Evolutionary conservation across 2,113 vertebrate genomes (phyloP).

Genomic region (Notarius quadriscutis): DNA sequence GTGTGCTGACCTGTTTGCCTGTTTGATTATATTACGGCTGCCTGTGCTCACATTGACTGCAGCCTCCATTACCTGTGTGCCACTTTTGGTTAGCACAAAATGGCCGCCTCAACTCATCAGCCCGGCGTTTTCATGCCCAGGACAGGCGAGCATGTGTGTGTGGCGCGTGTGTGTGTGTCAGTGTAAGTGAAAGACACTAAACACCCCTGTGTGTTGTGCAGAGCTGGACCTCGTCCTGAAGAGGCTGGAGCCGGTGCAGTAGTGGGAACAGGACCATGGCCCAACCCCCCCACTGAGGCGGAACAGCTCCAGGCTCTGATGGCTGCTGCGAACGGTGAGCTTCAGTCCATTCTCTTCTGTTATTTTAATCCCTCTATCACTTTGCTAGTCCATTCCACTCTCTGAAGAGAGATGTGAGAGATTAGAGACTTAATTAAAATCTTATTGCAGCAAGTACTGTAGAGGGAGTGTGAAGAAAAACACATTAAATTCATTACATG

Average conservation of each 20-base stretch:
- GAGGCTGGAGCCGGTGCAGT: conserved; percentile 58
- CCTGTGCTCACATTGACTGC: conserved; percentile 25
- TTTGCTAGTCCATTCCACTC: background rate
- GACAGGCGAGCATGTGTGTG: conserved; percentile 31
- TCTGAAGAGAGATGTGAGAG: conserved; percentile 4
- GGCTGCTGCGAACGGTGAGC: conserved; percentile 92
- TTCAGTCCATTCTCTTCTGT: conserved; percentile 10
- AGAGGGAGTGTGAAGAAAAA: background rate
- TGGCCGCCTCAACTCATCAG: conserved; percentile 48
- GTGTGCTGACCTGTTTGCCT: conserved; percentile 27
- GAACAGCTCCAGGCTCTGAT: conserved; percentile 98
- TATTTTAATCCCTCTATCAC: background rate
- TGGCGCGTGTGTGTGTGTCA: background rate
- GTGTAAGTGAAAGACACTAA: conserved; percentile 22
- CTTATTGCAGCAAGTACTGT: background rate
- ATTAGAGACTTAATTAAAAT: background rate
- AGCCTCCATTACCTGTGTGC: conserved; percentile 49
- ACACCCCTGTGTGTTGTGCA: conserved; percentile 40
- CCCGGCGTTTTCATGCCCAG: conserved; percentile 34
- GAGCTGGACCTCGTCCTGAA: conserved; percentile 74
- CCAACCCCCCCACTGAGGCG: conserved; percentile 95
- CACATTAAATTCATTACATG: background rate
- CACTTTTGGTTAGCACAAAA: conserved; percentile 47
- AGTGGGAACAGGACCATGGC: conserved; percentile 94
- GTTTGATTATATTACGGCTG: conserved; percentile 34